A percentile compares a stretch with the other conserved stretches of the same genome.
Evolutionary conservation across 2,797 vertebrate genomes (phyloP).

Genomic region (Perdix hodgsoniae): DNA sequence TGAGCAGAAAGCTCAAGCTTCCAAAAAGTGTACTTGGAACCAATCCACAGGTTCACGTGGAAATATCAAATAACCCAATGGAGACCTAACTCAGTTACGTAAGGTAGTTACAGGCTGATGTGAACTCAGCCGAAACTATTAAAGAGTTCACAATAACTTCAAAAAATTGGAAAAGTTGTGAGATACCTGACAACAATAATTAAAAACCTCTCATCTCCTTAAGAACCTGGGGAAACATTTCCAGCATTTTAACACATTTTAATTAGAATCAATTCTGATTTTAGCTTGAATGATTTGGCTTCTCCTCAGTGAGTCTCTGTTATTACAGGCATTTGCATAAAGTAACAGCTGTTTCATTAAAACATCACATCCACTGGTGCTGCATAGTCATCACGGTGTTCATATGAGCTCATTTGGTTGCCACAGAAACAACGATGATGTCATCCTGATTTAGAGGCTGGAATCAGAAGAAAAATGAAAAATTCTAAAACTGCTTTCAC

Average conservation of each 20-base stretch:
- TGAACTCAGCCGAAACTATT: neutral
- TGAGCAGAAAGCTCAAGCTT: neutral
- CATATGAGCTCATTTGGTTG: neutral
- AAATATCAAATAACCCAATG: neutral
- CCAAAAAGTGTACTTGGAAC: neutral
- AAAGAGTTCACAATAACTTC: neutral
- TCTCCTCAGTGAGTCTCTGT: conserved; percentile 15
- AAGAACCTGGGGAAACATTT: neutral
- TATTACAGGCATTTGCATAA: conserved; percentile 16
- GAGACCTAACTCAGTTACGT: neutral
- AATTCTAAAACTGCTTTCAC: neutral
- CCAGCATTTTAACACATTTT: conserved; percentile 27
- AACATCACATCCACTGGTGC: conserved; percentile 32
- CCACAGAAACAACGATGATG: conserved; percentile 4
- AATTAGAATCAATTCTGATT: conserved; percentile 40
- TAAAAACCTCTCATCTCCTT: conserved; percentile 24
- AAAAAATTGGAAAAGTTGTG: neutral
- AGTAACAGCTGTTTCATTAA: conserved; percentile 16
- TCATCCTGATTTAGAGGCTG: neutral
- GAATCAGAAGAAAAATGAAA: neutral
- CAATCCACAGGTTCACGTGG: neutral
- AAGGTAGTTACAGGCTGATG: neutral
- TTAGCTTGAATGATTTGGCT: conserved; percentile 43
- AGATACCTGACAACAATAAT: conserved; percentile 40
- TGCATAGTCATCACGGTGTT: neutral